Percentiles rank a stretch among this genome's conserved stretches.
These are phyloP conservation scores for Stegana nigrithorax DNA, from an alignment of 2,888 invertebrate genomes.

Conservation along the genomic window DNA sequence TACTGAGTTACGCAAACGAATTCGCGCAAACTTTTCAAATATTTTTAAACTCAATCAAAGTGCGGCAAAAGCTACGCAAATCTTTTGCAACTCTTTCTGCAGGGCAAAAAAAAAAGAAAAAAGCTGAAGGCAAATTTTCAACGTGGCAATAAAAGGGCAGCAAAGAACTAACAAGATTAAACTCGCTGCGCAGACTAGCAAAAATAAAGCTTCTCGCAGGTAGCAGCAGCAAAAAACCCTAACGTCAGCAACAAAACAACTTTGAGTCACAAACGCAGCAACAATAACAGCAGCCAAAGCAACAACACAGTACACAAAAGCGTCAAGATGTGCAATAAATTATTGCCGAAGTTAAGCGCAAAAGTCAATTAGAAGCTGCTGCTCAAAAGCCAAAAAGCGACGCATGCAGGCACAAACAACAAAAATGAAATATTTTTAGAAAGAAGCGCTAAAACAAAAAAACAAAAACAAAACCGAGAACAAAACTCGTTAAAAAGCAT, in stretches of 20 bases:
- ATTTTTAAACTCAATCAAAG: no score
- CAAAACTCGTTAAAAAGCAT: not conserved
- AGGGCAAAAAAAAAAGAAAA: no score
- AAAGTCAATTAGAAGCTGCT: slow-evolving; percentile 45
- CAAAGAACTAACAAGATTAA: not conserved
- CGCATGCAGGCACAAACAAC: not conserved
- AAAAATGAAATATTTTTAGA: slow-evolving; percentile 5
- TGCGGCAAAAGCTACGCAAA: no score
- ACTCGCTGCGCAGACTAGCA: slow-evolving; percentile 6
- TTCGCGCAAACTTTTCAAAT: no score
- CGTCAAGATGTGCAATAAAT: slow-evolving; percentile 43
- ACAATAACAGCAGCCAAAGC: not conserved
- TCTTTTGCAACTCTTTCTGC: no score
- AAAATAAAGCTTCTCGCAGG: no score
- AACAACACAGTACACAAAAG: not conserved
- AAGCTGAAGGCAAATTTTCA: no score
- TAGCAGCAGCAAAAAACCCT: no score
- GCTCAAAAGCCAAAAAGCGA: not conserved
- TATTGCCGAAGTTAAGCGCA: slow-evolving; percentile 52
- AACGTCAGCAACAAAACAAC: not conserved
- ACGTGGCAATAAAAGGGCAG: no score
- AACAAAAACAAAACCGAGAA: not conserved
- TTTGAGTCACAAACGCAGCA: not conserved
- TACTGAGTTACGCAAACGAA: no score
- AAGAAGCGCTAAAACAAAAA: not conserved